A percentile compares a stretch with the other conserved stretches of the same genome.
These are phyloP conservation scores for Scomber japonicus DNA, from an alignment of 2,113 vertebrate genomes.

Conservation along the genomic window DNA sequence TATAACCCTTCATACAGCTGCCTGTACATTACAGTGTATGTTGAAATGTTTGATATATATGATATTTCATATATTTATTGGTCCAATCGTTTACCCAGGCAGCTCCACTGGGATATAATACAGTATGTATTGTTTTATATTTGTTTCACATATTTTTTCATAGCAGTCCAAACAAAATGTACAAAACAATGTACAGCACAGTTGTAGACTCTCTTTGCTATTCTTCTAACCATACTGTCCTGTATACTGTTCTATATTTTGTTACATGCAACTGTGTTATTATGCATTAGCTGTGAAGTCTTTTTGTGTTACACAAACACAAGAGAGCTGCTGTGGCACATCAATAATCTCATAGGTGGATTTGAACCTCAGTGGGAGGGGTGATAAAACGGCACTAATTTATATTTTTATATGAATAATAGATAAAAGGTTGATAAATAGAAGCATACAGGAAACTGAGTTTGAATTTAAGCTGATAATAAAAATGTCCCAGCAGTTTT, in stretches of 20 bases:
- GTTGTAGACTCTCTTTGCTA: not conserved
- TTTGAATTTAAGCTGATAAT: too few species aligned
- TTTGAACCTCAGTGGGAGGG: not conserved
- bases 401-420: too few species aligned
- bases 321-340: not conserved
- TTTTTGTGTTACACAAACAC: not conserved
- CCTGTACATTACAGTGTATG: not conserved
- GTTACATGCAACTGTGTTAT: not conserved
- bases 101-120: not conserved
- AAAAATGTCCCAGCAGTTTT: too few species aligned
- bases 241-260: not conserved
- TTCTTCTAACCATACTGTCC: not conserved
- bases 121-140: not conserved
- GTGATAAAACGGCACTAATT: too few species aligned
- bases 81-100: too few species aligned
- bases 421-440: too few species aligned
- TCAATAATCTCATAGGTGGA: conserved; percentile 7
- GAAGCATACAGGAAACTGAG: too few species aligned
- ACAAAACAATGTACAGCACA: too few species aligned
- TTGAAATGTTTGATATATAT: not conserved
- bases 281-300: too few species aligned
- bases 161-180: too few species aligned
- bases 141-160: not conserved
- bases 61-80: not conserved
- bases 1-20: not conserved